A percentile compares a stretch with the other conserved stretches of the same genome.
Evolutionary conservation across 1,140 invertebrate genomes (phyloP).

Genomic region (Arctopsyche grandis): DNA sequence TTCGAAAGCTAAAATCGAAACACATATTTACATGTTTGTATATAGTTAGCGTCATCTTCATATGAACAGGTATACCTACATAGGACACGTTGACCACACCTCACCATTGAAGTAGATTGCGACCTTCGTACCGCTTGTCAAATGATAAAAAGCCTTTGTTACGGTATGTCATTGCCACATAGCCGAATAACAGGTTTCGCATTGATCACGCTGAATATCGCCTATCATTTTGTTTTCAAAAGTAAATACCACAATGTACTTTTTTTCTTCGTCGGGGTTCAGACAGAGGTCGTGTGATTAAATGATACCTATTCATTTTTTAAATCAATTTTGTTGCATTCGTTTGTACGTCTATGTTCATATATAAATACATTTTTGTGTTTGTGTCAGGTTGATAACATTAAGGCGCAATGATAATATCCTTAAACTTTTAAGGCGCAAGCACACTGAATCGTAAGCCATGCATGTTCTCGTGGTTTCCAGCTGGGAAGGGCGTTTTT

Average conservation of each 20-base stretch:
- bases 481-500: too few species aligned
- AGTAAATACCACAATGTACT: background rate
- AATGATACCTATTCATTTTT: background rate
- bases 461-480: too few species aligned
- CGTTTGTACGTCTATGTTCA: background rate
- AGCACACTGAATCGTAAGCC: too few species aligned
- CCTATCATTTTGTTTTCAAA: conserved; percentile 9
- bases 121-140: conserved; percentile 26
- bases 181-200: conserved; percentile 15
- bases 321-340: background rate
- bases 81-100: background rate
- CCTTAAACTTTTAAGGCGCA: too few species aligned
- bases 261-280: background rate
- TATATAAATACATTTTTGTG: too few species aligned
- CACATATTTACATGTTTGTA: too few species aligned
- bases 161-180: conserved; percentile 30
- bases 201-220: background rate
- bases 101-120: conserved; percentile 19
- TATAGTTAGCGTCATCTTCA: too few species aligned
- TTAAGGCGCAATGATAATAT: too few species aligned
- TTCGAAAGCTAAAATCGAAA: too few species aligned
- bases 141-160: conserved; percentile 14
- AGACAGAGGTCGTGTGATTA: conserved; percentile 3
- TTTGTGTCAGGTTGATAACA: too few species aligned
- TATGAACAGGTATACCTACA: background rate